Evolutionary conservation across 2,888 invertebrate genomes (phyloP).

Genomic region (Lamproptera curius): DNA sequence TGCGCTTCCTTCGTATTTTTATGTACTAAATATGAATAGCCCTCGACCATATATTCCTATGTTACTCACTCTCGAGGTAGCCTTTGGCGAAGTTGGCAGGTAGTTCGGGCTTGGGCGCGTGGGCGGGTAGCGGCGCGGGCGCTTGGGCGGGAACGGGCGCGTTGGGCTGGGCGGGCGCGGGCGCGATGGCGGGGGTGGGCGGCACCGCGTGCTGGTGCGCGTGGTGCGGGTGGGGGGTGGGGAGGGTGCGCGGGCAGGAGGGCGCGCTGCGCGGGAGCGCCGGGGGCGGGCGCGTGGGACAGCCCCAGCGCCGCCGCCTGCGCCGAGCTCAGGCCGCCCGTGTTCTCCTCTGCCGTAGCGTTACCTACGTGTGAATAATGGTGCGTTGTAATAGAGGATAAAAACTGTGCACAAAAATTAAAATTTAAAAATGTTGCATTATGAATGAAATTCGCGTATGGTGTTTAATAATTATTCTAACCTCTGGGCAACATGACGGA

Average conservation of each 20-base stretch:
- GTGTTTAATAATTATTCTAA: too few relatives aligned
- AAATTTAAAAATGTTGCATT: too few relatives aligned
- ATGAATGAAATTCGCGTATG: too few relatives aligned
- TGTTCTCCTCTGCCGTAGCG: constrained; percentile 26
- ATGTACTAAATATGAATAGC: neutral
- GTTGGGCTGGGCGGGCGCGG: constrained; percentile 38
- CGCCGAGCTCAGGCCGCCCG: constrained; percentile 54
- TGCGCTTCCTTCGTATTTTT: neutral
- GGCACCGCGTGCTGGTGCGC: constrained; percentile 50
- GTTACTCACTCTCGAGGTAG: constrained; percentile 56
- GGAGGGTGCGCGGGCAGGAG: constrained; percentile 47
- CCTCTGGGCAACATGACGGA: constrained; percentile 84
- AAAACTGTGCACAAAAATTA: too few relatives aligned
- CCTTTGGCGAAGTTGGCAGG: constrained; percentile 55
- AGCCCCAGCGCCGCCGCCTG: constrained; percentile 68
- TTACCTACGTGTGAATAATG: constrained; percentile 6
- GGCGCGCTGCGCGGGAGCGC: constrained; percentile 45
- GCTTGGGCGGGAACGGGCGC: constrained; percentile 36
- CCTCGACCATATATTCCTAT: neutral
- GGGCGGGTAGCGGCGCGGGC: constrained; percentile 36
- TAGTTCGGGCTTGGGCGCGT: constrained; percentile 30
- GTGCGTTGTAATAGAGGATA: too few relatives aligned
- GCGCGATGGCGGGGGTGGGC: constrained; percentile 40
- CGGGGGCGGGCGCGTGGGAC: constrained; percentile 57
- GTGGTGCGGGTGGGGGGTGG: constrained; percentile 61